A percentile compares a stretch with the other conserved stretches of the same genome.
Evolutionary conservation across 1,140 invertebrate genomes (phyloP).

Genomic region (Microplitis demolitor): DNA sequence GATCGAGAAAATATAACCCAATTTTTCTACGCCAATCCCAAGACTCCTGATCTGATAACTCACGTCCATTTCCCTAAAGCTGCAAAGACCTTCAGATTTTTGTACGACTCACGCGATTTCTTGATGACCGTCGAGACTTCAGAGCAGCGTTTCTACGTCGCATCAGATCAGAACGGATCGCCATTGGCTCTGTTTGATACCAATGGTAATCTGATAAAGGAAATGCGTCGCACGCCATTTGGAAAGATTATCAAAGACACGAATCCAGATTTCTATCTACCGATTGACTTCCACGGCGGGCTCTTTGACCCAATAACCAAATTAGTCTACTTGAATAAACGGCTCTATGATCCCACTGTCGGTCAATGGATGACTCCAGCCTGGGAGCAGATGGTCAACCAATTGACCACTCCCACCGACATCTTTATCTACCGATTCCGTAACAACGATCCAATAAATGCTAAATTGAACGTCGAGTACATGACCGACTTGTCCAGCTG

Average conservation of each 20-base stretch:
- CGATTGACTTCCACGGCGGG: slow-evolving; percentile 92
- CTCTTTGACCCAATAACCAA: slow-evolving; percentile 83
- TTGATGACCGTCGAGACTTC: slow-evolving; percentile 82
- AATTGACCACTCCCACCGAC: slow-evolving; percentile 81
- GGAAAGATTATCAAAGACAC: slow-evolving; percentile 88
- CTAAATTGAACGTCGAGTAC: slow-evolving; percentile 73
- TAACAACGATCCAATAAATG: slow-evolving; percentile 91
- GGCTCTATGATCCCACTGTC: slow-evolving; percentile 89
- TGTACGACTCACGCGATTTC: slow-evolving; percentile 86
- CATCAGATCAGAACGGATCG: slow-evolving; percentile 90
- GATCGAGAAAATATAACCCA: slow-evolving; percentile 91
- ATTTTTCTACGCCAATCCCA: slow-evolving; percentile 91
- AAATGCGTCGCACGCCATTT: slow-evolving; percentile 88
- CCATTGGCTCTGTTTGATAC: slow-evolving; percentile 89
- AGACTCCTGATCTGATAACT: slow-evolving; percentile 78
- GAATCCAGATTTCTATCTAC: slow-evolving; percentile 88
- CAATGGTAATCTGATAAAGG: slow-evolving; percentile 88
- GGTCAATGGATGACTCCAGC: slow-evolving; percentile 95
- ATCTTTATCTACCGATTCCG: slow-evolving; percentile 91
- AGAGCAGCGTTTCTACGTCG: slow-evolving; percentile 87
- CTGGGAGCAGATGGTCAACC: slow-evolving; percentile 83
- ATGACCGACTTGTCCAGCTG: slow-evolving; percentile 85
- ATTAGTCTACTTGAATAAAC: slow-evolving; percentile 80
- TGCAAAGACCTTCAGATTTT: slow-evolving; percentile 78
- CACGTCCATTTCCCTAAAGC: slow-evolving; percentile 91